Evolutionary conservation across 2,113 vertebrate species (phyloP).

Genomic region (Copsychus sechellarum): DNA sequence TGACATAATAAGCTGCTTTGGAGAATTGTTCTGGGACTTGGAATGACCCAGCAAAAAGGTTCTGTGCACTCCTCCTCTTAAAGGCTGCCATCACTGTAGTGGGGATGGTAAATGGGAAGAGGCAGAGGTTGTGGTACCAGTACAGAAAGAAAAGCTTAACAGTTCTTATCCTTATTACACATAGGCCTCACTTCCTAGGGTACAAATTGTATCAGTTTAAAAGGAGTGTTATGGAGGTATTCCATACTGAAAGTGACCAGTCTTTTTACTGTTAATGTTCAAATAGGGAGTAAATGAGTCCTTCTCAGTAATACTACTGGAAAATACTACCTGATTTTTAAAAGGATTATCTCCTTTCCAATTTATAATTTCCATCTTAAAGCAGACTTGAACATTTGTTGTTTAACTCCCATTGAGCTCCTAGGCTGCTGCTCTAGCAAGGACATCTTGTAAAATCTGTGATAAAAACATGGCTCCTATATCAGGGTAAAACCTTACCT

Average conservation of each 20-base stretch:
- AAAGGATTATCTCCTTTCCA: not conserved
- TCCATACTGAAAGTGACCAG: not conserved
- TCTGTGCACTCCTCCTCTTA: fast-evolving
- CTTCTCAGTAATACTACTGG: not conserved
- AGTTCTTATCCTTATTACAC: not conserved
- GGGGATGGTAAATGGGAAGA: not conserved
- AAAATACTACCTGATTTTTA: not conserved
- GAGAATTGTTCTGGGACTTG: not conserved
- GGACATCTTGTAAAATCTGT: not conserved
- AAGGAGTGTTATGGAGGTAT: not conserved
- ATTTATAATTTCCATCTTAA: not conserved
- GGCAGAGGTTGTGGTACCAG: not conserved
- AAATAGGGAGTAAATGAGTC: not conserved
- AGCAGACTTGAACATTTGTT: not conserved
- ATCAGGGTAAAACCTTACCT: not conserved
- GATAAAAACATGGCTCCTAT: not conserved
- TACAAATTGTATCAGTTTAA: not conserved
- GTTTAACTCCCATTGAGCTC: not conserved
- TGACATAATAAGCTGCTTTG: not conserved
- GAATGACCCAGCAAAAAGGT: not conserved
- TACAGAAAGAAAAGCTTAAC: not conserved
- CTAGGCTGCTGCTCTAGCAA: not conserved
- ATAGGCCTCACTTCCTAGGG: not conserved
- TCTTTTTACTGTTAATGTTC: not conserved
- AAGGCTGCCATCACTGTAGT: not conserved